Base-by-base conservation (phyloP, 2,888 invertebrate genomes). In the Pinctada fucata region DNA sequence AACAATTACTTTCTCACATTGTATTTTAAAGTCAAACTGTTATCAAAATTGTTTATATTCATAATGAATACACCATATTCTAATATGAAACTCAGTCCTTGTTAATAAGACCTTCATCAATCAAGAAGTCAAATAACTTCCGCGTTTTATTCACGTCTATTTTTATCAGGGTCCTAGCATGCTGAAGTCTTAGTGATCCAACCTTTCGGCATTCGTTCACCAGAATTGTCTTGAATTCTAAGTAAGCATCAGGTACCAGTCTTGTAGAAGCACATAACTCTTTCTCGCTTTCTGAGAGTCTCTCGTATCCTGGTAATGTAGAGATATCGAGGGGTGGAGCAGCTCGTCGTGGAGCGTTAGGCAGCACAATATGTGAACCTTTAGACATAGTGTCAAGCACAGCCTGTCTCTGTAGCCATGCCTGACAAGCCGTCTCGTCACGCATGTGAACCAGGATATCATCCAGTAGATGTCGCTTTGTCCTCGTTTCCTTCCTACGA, bases 121-220 rank as follows among this genome's bases (percentile, higher is more conserved):
- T 96, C 96, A 93, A 96, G 96, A 88, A 91, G 83, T 92, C 92
- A 84, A 89, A 92, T 10, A 97, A 95, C 92, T 96, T 96, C 82
- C 97, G 94, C 0, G 97, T 98, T 86, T 94, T 94, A 92, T 97
- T 97, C 2, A 98, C 98, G 93, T 98, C 97, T 86, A 98, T 98
- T 93, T 97, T 97, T 64, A 97, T 94, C 68, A 97, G 94, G 67
- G 94, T 94, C 74, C 98, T 94, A 0, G 97, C 97, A 90, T 97
- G 96, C 2, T 96, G 95, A 81, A 98, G 93, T 81, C 95, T 94
- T 4, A 98, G 93, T 68, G 77, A 85, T 79, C 94, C 95, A 0
- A 96, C 96, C 91, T 96, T 97, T 81, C 95, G 94, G 92, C 96
- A 96, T 91, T 97, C 97, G 0, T 94, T 91, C 58, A 96, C 94